Evolutionary conservation across 2,797 vertebrate species (phyloP).

Genomic region (Lepilemur septentrionalis): DNA sequence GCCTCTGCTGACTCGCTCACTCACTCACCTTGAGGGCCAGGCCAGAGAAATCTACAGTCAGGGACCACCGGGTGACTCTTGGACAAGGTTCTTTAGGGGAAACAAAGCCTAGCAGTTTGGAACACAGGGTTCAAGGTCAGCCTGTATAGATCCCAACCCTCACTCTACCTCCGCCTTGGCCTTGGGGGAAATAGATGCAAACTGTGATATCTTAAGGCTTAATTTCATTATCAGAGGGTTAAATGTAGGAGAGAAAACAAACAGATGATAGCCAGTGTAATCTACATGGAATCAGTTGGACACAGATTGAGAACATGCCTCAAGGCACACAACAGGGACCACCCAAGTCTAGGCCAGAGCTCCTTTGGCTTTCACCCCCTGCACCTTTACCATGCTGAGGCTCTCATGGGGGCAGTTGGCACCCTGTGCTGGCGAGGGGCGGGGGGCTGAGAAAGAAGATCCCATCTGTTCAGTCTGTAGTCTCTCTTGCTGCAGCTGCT

Average conservation of each 20-base stretch:
- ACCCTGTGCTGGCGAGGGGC: neutral
- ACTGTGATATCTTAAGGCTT: neutral
- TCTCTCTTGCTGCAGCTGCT: neutral
- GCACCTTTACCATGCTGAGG: neutral
- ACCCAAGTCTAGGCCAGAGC: neutral
- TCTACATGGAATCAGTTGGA: neutral
- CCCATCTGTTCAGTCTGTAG: neutral
- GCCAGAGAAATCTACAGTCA: neutral
- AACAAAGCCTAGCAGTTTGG: neutral
- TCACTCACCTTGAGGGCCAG: neutral
- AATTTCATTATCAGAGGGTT: neutral
- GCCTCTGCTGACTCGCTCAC: neutral
- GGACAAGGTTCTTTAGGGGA: neutral
- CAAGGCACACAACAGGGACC: neutral
- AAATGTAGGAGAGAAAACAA: neutral
- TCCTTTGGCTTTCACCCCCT: neutral
- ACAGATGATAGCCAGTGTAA: neutral
- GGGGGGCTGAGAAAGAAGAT: neutral
- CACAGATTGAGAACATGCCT: neutral
- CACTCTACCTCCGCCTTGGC: neutral
- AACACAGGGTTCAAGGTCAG: neutral
- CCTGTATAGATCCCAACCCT: neutral
- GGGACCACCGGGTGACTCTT: neutral
- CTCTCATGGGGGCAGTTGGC: neutral
- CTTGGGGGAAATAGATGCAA: neutral